Evolutionary conservation across 2,113 vertebrate genomes (phyloP).

Genomic region (Scalopus aquaticus): DNA sequence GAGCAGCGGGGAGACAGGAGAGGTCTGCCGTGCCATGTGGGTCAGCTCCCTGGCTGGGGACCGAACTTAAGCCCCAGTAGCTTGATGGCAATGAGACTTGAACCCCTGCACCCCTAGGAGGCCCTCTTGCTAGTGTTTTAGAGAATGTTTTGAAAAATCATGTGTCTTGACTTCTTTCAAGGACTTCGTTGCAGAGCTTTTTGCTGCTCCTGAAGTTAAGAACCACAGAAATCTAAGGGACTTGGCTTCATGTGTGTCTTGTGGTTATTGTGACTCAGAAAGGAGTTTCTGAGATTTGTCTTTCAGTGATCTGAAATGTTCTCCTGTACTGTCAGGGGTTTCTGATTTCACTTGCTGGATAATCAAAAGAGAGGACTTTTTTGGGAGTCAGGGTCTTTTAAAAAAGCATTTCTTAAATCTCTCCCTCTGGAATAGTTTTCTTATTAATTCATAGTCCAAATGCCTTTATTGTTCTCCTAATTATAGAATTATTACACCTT

Average conservation of each 20-base stretch:
- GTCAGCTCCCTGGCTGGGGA: too few species aligned
- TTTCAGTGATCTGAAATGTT: not conserved
- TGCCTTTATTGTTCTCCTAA: not conserved
- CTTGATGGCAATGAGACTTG: too few species aligned
- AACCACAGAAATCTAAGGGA: not conserved
- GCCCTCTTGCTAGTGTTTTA: not conserved
- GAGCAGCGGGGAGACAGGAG: too few species aligned
- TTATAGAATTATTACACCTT: not conserved
- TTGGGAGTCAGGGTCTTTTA: not conserved
- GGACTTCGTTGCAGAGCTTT: not conserved
- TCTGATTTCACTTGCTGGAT: not conserved
- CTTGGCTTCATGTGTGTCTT: constrained; percentile 7
- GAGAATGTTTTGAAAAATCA: not conserved
- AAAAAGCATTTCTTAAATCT: not conserved
- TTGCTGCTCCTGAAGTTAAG: not conserved
- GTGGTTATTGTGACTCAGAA: constrained; percentile 47
- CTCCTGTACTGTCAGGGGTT: not conserved
- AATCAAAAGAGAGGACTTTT: not conserved
- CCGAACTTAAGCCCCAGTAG: too few species aligned
- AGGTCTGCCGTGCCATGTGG: too few species aligned
- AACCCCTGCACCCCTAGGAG: too few species aligned
- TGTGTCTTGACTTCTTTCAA: not conserved
- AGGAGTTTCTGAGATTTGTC: constrained; percentile 49
- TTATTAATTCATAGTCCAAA: not conserved
- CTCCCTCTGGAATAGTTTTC: not conserved